Percentiles rank a stretch among this genome's conserved stretches.
These are phyloP conservation scores for Pyrocoelia pectoralis DNA, from an alignment of 2,888 invertebrate genomes.

Conservation along the genomic window DNA sequence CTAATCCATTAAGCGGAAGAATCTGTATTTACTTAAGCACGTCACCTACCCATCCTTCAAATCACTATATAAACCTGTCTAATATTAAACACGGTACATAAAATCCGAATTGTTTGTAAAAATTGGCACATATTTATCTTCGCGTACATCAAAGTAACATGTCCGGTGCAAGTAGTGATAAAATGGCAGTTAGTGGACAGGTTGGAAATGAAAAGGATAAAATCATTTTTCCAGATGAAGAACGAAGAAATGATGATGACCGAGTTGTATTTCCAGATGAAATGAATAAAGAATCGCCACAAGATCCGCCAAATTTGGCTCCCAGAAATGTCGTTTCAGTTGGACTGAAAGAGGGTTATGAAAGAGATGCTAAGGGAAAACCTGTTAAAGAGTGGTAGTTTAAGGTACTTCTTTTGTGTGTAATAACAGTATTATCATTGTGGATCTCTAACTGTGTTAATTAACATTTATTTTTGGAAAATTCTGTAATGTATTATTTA, in stretches of 20 bases:
- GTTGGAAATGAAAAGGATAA: constrained; percentile 19
- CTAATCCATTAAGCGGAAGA: background rate
- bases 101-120: background rate
- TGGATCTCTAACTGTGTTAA: background rate
- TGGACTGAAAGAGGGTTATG: constrained; percentile 15
- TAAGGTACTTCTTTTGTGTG: background rate
- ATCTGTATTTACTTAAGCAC: constrained; percentile 2
- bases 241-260: background rate
- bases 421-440: constrained; percentile 6
- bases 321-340: constrained; percentile 15
- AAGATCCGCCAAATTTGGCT: too few species aligned
- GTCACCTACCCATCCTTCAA: background rate
- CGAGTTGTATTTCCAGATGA: constrained; percentile 12
- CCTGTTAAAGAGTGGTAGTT: constrained; percentile 20
- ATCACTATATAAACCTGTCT: constrained; percentile 9
- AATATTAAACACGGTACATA: constrained; percentile 1
- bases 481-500: too few species aligned
- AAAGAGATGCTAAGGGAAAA: constrained; percentile 20
- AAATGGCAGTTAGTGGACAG: constrained; percentile 2
- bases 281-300: background rate
- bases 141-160: background rate
- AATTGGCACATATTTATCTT: background rate
- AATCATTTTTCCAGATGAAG: background rate
- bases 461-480: too few species aligned
- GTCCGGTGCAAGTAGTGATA: constrained; percentile 11